Percentiles rank a stretch among this genome's conserved stretches.
These are phyloP conservation scores for Clinocottus analis DNA, from an alignment of 2,113 vertebrate species.

Conservation along the genomic window DNA sequence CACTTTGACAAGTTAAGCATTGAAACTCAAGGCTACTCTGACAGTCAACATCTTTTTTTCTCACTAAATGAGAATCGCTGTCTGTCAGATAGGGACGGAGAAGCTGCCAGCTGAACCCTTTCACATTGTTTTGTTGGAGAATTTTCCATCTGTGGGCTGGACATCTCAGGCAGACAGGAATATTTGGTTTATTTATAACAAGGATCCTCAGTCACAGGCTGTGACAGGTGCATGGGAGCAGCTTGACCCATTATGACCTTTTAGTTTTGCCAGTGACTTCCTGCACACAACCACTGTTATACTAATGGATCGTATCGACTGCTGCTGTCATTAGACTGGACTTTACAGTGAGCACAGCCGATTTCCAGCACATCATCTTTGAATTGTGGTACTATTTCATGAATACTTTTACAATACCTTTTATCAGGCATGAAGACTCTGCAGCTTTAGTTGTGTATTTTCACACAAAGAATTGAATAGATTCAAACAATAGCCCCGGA, in stretches of 20 bases:
- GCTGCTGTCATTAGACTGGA: conserved; percentile 22
- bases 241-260: conserved; percentile 58
- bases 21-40: conserved; percentile 42
- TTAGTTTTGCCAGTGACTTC: conserved; percentile 30
- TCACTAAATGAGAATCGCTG: conserved; percentile 18
- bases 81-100: conserved; percentile 42
- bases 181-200: conserved; percentile 67
- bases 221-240: conserved; percentile 49
- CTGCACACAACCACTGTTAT: conserved; percentile 26
- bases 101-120: conserved; percentile 41
- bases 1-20: not conserved
- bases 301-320: conserved; percentile 31
- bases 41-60: conserved; percentile 36
- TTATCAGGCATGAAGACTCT: not conserved
- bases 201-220: conserved; percentile 40
- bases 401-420: not conserved
- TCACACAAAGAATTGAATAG: not conserved
- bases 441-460: not conserved
- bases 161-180: conserved; percentile 38
- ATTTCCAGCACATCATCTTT: not conserved
- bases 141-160: conserved; percentile 47
- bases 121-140: conserved; percentile 38
- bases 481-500: not conserved
- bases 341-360: not conserved
- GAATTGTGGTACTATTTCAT: not conserved